phyloP scores from a whole-genome alignment of 2,888 invertebrate species.

The Lasioglossum morio region DNA sequence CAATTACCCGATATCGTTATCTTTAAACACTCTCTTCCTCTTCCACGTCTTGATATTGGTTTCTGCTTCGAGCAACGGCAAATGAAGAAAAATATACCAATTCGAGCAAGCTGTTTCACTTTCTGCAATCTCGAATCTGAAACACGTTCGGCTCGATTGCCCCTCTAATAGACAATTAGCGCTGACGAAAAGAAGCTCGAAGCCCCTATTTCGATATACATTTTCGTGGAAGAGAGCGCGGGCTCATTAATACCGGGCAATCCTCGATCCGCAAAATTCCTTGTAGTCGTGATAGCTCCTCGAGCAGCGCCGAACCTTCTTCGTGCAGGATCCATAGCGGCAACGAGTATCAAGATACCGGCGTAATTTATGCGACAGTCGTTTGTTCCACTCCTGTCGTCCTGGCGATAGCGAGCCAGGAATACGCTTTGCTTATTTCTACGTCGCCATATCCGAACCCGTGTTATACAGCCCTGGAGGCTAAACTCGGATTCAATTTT shows the following conservation, averaged over 20 bases:
- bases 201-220: neutral
- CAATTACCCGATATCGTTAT: neutral
- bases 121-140: neutral
- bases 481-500: conserved; percentile 58
- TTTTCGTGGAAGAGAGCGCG: neutral
- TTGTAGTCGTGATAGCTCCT: conserved; percentile 60
- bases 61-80: neutral
- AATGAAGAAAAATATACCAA: conserved; percentile 8
- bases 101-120: neutral
- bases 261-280: conserved; percentile 48
- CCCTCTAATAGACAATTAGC: neutral
- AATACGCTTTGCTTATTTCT: conserved; percentile 71
- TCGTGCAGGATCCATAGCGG: conserved; percentile 55
- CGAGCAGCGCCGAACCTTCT: conserved; percentile 49
- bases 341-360: conserved; percentile 70
- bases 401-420: conserved; percentile 65
- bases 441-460: conserved; percentile 40
- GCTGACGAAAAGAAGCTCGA: neutral
- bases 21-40: neutral
- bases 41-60: neutral
- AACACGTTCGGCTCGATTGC: neutral
- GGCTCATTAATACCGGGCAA: conserved; percentile 43
- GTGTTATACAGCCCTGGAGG: conserved; percentile 26
- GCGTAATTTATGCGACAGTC: conserved; percentile 77
- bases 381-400: conserved; percentile 74